Conservation (phyloP, 2,888 invertebrate species). For the Odontocolon sp. region DNA sequence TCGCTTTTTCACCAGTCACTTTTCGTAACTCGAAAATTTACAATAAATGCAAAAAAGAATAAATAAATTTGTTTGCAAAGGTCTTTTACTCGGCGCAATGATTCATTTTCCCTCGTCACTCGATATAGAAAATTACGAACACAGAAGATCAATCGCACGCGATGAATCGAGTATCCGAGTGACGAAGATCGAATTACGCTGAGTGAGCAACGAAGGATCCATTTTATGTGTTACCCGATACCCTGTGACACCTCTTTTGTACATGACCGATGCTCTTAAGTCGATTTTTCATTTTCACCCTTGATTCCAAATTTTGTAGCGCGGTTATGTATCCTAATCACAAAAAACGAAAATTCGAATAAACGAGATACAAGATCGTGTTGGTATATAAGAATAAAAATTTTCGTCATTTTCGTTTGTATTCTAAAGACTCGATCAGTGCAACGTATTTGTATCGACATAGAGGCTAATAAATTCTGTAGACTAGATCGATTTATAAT, state of each 20-base stretch:
- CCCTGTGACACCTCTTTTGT: conserved; percentile 17
- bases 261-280: conserved; percentile 7
- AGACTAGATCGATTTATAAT: conserved; percentile 60
- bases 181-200: conserved; percentile 42
- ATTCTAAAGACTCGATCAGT: conserved; percentile 58
- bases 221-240: conserved; percentile 42
- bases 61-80: neutral
- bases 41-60: neutral
- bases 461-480: conserved; percentile 62
- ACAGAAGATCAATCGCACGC: conserved; percentile 27
- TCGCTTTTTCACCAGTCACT: neutral
- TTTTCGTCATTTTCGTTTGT: neutral
- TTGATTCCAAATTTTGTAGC: conserved; percentile 61
- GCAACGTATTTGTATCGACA: conserved; percentile 61
- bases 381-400: conserved; percentile 26
- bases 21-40: neutral
- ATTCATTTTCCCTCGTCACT: conserved; percentile 7
- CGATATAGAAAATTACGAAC: conserved; percentile 19
- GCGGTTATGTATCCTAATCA: conserved; percentile 69
- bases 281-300: neutral
- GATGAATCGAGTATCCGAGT: conserved; percentile 32
- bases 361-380: conserved; percentile 24
- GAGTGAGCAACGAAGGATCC: conserved; percentile 25
- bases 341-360: conserved; percentile 24
- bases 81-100: neutral